A percentile compares a stretch with the other conserved stretches of the same genome.
Conservation (phyloP, 2,888 invertebrate species). For the Drosophila anceps region DNA sequence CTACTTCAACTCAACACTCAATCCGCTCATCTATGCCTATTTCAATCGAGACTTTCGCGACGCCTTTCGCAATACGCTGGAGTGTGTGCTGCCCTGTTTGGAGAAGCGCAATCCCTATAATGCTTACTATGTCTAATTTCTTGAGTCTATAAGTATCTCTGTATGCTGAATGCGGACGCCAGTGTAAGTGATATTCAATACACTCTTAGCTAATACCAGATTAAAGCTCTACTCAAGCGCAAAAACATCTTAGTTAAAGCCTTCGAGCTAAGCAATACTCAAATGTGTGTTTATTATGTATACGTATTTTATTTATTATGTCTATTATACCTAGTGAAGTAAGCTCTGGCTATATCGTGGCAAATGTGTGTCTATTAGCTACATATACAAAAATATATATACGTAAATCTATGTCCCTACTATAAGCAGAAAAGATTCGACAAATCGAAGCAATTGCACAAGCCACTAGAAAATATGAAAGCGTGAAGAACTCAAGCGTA, state of each 20-base stretch:
- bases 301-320: slow-evolving; percentile 54
- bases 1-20: slow-evolving; percentile 97
- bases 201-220: slow-evolving; percentile 31
- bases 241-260: slow-evolving; percentile 45
- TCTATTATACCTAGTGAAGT: slow-evolving; percentile 20
- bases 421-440: slow-evolving; percentile 22
- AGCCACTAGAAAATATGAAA: slow-evolving; percentile 42
- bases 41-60: slow-evolving; percentile 98
- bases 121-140: slow-evolving; percentile 86
- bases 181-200: slow-evolving; percentile 66
- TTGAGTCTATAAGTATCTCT: slow-evolving; percentile 58
- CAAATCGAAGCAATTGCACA: slow-evolving; percentile 31
- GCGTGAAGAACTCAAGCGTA: slow-evolving; percentile 6
- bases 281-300: slow-evolving; percentile 62
- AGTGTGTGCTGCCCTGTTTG: slow-evolving; percentile 93
- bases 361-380: slow-evolving; percentile 36
- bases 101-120: slow-evolving; percentile 85
- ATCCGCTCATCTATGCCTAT: slow-evolving; percentile 97
- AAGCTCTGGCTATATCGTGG: slow-evolving; percentile 28
- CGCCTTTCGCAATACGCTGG: slow-evolving; percentile 96
- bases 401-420: slow-evolving; percentile 57
- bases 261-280: slow-evolving; percentile 74
- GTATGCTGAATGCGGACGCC: slow-evolving; percentile 29
- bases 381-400: slow-evolving; percentile 11
- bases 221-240: slow-evolving; percentile 14